Conservation (phyloP, 2,797 vertebrate species). For the Coendou prehensilis region DNA sequence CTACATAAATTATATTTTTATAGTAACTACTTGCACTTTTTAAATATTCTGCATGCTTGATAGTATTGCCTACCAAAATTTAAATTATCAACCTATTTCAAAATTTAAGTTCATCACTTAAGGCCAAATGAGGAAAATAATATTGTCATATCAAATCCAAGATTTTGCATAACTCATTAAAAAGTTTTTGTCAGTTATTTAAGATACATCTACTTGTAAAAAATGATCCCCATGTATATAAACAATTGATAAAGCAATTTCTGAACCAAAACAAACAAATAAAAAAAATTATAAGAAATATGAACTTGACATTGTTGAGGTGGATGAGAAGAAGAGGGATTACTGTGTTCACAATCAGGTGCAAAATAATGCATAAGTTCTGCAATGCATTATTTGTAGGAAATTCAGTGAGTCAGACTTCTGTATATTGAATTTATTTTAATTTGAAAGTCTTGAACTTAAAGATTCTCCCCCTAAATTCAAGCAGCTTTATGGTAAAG, state of each 20-base stretch:
- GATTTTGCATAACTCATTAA: background rate
- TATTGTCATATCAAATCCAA: background rate
- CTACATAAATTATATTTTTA: slow-evolving; percentile 25
- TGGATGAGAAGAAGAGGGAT: background rate
- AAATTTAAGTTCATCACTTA: background rate
- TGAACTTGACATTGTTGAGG: background rate
- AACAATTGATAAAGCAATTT: slow-evolving; percentile 16
- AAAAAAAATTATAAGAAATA: background rate
- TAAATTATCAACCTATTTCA: background rate
- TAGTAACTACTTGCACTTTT: background rate
- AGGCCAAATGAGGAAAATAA: background rate
- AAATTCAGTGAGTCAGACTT: background rate
- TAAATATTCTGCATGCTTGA: background rate
- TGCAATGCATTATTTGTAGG: background rate
- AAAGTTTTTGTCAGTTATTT: background rate
- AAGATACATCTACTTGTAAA: background rate
- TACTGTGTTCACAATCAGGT: background rate
- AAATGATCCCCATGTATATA: background rate
- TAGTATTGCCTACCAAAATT: slow-evolving; percentile 25
- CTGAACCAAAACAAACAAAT: background rate
- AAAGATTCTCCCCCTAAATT: background rate
- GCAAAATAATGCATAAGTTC: background rate
- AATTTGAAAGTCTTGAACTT: background rate
- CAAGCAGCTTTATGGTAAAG: background rate
- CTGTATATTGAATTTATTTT: slow-evolving; percentile 6